These are phyloP conservation scores for Muscicapa adusta DNA, from an alignment of 2,113 vertebrate genomes.

Conservation along the genomic window DNA sequence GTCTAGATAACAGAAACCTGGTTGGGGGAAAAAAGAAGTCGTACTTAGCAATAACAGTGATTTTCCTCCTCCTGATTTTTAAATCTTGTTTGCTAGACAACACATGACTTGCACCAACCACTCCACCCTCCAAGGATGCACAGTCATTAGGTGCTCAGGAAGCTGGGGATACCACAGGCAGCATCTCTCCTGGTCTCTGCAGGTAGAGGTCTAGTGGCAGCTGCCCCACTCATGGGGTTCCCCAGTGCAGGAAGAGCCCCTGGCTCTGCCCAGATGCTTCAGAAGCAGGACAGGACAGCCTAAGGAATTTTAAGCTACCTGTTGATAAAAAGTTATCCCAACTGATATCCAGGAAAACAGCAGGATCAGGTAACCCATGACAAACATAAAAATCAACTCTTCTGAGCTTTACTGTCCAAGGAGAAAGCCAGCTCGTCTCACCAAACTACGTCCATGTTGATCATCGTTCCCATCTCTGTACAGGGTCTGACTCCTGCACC, in stretches of 20 bases:
- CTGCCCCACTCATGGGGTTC: not conserved
- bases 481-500: not conserved
- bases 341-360: not conserved
- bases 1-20: not conserved
- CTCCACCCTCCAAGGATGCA: not conserved
- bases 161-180: not conserved
- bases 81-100: not conserved
- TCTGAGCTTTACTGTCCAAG: not conserved
- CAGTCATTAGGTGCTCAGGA: not conserved
- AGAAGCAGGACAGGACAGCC: not conserved
- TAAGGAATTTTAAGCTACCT: not conserved
- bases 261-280: not conserved
- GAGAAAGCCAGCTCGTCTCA: not conserved
- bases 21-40: not conserved
- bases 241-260: fast-evolving
- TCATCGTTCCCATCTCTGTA: not conserved
- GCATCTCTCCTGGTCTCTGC: not conserved
- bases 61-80: not conserved
- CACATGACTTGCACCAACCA: not conserved
- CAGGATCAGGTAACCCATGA: not conserved
- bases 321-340: not conserved
- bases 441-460: not conserved
- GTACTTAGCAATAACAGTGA: not conserved
- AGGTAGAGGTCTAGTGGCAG: not conserved
- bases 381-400: not conserved